Evolutionary conservation across 2,888 invertebrate species (phyloP).

Genomic region (Napeogenes sylphis): DNA sequence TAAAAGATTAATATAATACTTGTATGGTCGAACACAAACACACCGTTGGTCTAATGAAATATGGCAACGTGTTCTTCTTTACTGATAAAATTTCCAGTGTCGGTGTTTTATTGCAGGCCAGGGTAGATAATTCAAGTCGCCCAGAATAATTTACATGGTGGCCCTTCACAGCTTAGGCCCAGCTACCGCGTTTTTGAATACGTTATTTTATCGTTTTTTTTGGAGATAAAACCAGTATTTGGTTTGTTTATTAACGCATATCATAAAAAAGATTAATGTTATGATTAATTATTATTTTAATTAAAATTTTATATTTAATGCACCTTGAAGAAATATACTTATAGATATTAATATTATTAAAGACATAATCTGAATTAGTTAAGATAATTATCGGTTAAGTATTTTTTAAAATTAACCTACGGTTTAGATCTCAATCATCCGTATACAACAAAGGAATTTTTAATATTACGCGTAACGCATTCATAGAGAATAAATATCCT

Average conservation of each 20-base stretch:
- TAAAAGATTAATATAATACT: constrained; percentile 69
- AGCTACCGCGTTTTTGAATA: constrained; percentile 59
- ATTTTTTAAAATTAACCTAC: background rate
- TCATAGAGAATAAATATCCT: constrained; percentile 2
- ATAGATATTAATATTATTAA: too few relatives aligned
- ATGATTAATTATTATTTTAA: background rate
- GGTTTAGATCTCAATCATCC: background rate
- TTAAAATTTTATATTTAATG: too few relatives aligned
- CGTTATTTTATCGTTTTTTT: constrained; percentile 9
- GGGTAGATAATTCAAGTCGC: constrained; percentile 66
- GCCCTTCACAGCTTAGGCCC: constrained; percentile 55
- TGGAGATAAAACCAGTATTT: background rate
- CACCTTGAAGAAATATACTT: too few relatives aligned
- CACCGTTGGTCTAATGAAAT: constrained; percentile 68
- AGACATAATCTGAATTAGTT: too few relatives aligned
- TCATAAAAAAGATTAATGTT: background rate
- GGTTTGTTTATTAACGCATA: background rate
- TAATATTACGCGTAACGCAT: background rate
- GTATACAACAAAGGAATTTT: background rate
- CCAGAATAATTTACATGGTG: constrained; percentile 71
- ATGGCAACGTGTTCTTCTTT: constrained; percentile 66
- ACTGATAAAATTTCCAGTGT: constrained; percentile 69
- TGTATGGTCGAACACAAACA: constrained; percentile 62
- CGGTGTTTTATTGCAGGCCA: constrained; percentile 68
- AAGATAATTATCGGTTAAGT: too few relatives aligned